These are phyloP conservation scores for Apantesis nais DNA, from an alignment of 2,888 invertebrate species.

Conservation along the genomic window DNA sequence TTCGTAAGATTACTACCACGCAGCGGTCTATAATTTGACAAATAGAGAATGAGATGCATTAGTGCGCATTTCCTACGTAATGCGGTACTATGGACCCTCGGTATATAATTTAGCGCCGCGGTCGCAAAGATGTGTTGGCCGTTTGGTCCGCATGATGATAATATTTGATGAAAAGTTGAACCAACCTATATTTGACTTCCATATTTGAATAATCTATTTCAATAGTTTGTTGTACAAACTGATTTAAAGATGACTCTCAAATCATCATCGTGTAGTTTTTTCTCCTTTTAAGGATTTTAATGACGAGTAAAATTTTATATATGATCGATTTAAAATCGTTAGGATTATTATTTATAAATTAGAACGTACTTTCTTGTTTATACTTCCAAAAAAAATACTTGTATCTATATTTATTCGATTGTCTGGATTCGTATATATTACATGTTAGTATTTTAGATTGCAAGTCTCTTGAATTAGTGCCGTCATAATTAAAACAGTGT, in stretches of 20 bases:
- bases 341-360: neutral
- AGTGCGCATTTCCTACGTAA: slow-evolving; percentile 80
- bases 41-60: slow-evolving; percentile 85
- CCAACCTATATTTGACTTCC: slow-evolving; percentile 59
- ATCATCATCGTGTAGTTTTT: neutral
- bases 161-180: slow-evolving; percentile 70
- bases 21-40: slow-evolving; percentile 82
- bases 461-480: neutral
- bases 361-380: neutral
- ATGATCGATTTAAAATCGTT: neutral
- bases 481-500: neutral
- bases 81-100: slow-evolving; percentile 69
- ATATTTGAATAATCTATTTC: slow-evolving; percentile 51
- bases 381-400: neutral
- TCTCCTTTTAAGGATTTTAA: neutral
- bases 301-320: neutral
- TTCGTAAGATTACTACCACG: slow-evolving; percentile 70
- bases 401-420: neutral
- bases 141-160: slow-evolving; percentile 53
- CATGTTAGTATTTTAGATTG: neutral
- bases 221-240: slow-evolving; percentile 19
- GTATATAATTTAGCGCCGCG: slow-evolving; percentile 79
- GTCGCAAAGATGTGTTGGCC: slow-evolving; percentile 71
- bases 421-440: neutral
- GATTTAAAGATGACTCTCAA: slow-evolving; percentile 8